phyloP scores from a whole-genome alignment of 2,888 invertebrate species.

The Zootermopsis nevadensis region DNA sequence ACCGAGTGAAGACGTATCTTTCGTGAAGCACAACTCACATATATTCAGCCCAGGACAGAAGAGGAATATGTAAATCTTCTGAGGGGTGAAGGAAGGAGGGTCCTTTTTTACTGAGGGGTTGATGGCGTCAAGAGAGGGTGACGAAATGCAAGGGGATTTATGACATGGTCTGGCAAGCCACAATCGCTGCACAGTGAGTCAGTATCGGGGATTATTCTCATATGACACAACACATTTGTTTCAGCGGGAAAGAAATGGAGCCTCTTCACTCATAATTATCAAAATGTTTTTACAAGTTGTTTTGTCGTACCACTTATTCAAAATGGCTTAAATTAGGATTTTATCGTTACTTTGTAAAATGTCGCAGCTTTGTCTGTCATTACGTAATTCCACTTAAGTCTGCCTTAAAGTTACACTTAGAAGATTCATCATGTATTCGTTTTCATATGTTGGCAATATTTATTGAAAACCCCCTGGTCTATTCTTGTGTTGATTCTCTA shows the following conservation, averaged over 20 bases:
- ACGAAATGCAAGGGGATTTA: conserved; percentile 37
- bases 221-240: neutral
- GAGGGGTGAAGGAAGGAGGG: conserved; percentile 26
- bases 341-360: neutral
- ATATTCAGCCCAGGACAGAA: neutral
- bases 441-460: no score
- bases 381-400: no score
- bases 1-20: no score
- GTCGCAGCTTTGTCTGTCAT: no score
- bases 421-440: no score
- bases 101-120: conserved; percentile 5
- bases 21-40: neutral
- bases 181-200: conserved; percentile 20
- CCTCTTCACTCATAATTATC: conserved; percentile 18
- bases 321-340: neutral
- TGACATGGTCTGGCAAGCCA: conserved; percentile 23
- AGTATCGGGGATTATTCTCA: neutral
- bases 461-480: no score
- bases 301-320: neutral
- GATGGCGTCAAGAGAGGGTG: conserved; percentile 34
- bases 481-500: no score
- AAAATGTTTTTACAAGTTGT: conserved; percentile 11
- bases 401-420: no score
- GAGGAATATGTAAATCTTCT: conserved; percentile 21
- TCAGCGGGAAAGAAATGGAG: neutral